phyloP scores from a whole-genome alignment of 2,888 invertebrate species.

The Trisateles emortualis region DNA sequence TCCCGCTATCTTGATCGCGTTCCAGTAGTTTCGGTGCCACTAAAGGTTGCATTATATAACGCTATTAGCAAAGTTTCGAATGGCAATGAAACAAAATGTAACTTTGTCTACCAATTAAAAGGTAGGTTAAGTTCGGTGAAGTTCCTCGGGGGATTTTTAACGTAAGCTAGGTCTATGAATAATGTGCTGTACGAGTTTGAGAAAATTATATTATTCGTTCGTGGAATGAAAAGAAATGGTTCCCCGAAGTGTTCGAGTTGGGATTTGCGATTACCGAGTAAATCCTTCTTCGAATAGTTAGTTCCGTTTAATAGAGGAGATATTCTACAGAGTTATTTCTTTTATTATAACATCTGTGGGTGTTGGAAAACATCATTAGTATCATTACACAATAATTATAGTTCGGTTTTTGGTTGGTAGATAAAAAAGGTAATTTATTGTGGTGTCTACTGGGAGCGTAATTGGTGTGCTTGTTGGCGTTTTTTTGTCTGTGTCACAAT shows the following conservation, averaged over 20 bases:
- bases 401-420: conserved; percentile 18
- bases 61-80: conserved; percentile 46
- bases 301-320: no score
- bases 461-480: conserved; percentile 26
- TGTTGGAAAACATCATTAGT: no score
- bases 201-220: conserved; percentile 51
- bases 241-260: conserved; percentile 29
- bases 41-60: conserved; percentile 49
- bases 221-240: conserved; percentile 36
- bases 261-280: conserved; percentile 29
- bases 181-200: conserved; percentile 55
- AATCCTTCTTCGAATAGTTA: conserved; percentile 21
- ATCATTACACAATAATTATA: conserved; percentile 24
- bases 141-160: conserved; percentile 42
- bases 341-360: no score
- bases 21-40: conserved; percentile 26
- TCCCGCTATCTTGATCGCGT: conserved; percentile 37
- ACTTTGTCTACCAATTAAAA: conserved; percentile 42
- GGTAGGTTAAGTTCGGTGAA: conserved; percentile 42
- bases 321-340: not conserved
- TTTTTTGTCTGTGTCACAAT: conserved; percentile 22
- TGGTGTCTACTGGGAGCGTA: conserved; percentile 16
- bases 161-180: conserved; percentile 56
- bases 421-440: conserved; percentile 39
- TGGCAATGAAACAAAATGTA: conserved; percentile 51